Percentiles rank a stretch among this genome's conserved stretches.
Conservation (phyloP, 2,113 vertebrate genomes). For the Narcine bancroftii region DNA sequence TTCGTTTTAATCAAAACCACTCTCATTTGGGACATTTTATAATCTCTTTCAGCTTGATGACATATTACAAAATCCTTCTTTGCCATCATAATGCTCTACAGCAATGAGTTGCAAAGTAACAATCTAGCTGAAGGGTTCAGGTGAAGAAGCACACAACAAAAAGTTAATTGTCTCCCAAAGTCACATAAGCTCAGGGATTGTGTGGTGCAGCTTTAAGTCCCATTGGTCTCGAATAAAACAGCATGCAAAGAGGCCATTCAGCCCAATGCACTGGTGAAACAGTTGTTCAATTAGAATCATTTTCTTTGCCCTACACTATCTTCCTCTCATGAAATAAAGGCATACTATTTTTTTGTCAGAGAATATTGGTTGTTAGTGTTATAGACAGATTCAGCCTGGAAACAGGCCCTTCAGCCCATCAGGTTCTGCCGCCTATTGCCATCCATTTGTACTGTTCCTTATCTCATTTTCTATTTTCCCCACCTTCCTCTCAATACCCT, state of each 20-base stretch:
- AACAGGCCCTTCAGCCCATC: neutral
- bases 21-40: slow-evolving; percentile 43
- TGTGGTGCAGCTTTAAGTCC: neutral
- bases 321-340: neutral
- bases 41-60: slow-evolving; percentile 46
- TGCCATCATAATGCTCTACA: neutral
- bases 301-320: neutral
- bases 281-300: neutral
- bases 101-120: neutral
- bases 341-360: neutral
- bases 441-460: too few species aligned
- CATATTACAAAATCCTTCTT: slow-evolving; percentile 41
- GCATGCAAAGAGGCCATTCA: neutral
- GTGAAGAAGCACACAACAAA: neutral
- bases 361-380: neutral
- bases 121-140: neutral
- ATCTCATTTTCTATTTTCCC: too few species aligned
- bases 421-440: too few species aligned
- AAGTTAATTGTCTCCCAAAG: neutral
- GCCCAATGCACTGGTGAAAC: neutral
- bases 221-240: neutral
- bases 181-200: neutral
- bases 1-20: slow-evolving; percentile 39
- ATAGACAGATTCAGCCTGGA: too few species aligned
- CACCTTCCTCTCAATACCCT: too few species aligned